Evolutionary conservation across 1,140 invertebrate species (phyloP), one percentile per base, ranked within the genome.

Genomic region (Saxidomus purpurata): DNA sequence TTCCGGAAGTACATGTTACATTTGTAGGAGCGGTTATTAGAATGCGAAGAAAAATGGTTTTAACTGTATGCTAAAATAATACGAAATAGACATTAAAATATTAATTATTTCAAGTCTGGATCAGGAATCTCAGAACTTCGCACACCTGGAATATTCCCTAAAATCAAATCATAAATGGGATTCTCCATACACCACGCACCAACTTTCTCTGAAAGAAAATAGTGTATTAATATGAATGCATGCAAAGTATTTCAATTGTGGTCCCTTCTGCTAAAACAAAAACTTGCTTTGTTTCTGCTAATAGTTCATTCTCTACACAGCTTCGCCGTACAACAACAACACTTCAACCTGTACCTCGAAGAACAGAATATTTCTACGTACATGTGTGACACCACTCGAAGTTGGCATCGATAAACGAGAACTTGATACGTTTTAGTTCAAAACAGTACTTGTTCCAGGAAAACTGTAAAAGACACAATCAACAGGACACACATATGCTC

Each of bases 321-420:
- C 40, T 40, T 22, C 43, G 71, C 31, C 63, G 38, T 4, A 92
- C 88, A 31, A 90, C 87, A n/a, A n/a, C n/a, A 34, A 89, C 81
- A 59, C 83, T 89, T 76, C 90, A 91, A 19, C 92, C 84, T 6
- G 89, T 92, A 52, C 90, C 91, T 76, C 89, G 19, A 13, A 90
- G 59, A 0, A 92, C 90, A 8, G n/a, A 87, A 9, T 74, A 0
- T 87, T 55, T 8, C 31, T 31, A 25, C 63, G 49, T 59, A 91
- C n/a, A n/a, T n/a, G n/a, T n/a, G n/a, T 76, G 0, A 63, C 79
- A 3, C 89, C 89, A 6, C 36, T 8, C 1, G 89, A 71, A 0
- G 74, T 74, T 15, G 83, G 89, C 89, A 90, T 90, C 22, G 36
- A 17, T 6, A 40, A 19, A 71, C n/a, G 28, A 11, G 40, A 47